These are phyloP conservation scores for Drosophila nr. perissopoda DNA, from an alignment of 2,888 invertebrate species.

Conservation along the genomic window DNA sequence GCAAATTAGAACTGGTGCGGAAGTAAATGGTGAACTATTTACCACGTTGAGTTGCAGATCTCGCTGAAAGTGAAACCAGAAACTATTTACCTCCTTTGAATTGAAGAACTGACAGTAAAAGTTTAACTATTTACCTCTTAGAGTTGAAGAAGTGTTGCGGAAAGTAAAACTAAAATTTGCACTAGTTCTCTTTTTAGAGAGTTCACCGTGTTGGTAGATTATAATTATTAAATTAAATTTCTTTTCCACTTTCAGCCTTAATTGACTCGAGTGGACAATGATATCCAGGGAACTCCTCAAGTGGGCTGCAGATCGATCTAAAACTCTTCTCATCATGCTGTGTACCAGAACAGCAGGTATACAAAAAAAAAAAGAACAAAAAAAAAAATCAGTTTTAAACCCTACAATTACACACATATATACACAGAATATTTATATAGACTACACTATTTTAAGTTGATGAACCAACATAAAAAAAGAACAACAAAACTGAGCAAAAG, in stretches of 20 bases:
- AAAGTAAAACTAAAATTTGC: neutral
- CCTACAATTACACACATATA: slow-evolving; percentile 39
- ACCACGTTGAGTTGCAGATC: neutral
- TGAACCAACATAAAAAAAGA: slow-evolving; percentile 24
- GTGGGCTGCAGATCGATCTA: slow-evolving; percentile 30
- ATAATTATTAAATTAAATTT: neutral
- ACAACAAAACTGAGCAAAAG: slow-evolving; percentile 18
- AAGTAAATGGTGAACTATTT: neutral
- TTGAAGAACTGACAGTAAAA: neutral
- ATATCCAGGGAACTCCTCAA: slow-evolving; percentile 29
- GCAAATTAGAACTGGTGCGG: neutral
- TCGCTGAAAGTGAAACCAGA: neutral
- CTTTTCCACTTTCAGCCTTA: slow-evolving; percentile 31
- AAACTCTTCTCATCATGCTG: slow-evolving; percentile 64
- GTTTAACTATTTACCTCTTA: neutral
- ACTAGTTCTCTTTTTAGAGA: neutral
- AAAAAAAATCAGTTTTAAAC: slow-evolving; percentile 52
- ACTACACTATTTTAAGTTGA: slow-evolving; percentile 60
- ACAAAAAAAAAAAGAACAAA: slow-evolving; percentile 56
- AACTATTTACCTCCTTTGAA: neutral
- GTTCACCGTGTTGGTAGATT: neutral
- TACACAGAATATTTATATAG: slow-evolving; percentile 52
- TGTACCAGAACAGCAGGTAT: slow-evolving; percentile 78
- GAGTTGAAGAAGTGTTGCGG: neutral
- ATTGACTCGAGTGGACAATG: slow-evolving; percentile 56